These are phyloP conservation scores for Tetragnatha versicolor DNA, from an alignment of 1,140 invertebrate species.

Conservation along the genomic window DNA sequence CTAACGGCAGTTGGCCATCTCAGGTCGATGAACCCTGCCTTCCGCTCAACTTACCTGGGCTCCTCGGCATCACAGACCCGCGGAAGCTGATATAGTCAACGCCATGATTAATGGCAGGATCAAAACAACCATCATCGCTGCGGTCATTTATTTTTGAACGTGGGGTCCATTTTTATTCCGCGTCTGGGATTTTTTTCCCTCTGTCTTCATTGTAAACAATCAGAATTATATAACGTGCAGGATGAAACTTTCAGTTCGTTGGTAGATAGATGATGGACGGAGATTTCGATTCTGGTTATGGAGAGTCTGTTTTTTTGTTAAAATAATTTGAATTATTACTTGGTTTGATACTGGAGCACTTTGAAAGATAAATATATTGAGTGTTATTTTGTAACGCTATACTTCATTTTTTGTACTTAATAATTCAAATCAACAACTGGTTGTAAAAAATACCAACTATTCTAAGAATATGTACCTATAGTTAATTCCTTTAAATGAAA, in stretches of 20 bases:
- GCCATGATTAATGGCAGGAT: too few species aligned
- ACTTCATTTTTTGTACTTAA: neutral
- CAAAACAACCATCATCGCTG: too few species aligned
- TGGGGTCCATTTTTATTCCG: too few species aligned
- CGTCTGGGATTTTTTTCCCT: too few species aligned
- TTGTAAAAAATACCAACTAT: neutral
- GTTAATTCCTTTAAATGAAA: neutral
- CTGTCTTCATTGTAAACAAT: too few species aligned
- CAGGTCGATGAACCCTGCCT: slow-evolving; percentile 39
- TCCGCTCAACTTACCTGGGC: slow-evolving; percentile 19
- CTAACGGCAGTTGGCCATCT: slow-evolving; percentile 47
- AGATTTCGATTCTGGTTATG: too few species aligned
- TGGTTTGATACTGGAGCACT: neutral
- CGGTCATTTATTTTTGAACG: too few species aligned
- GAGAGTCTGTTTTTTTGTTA: too few species aligned
- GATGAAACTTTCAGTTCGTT: too few species aligned
- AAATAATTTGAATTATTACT: neutral
- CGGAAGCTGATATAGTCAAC: neutral
- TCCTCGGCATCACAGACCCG: neutral
- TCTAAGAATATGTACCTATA: neutral
- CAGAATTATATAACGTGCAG: too few species aligned
- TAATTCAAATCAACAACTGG: neutral
- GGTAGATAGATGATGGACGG: too few species aligned
- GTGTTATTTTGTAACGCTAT: neutral
- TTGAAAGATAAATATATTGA: neutral